These are phyloP conservation scores for Spilogale gracilis DNA, from an alignment of 2,113 vertebrate genomes.

Conservation along the genomic window DNA sequence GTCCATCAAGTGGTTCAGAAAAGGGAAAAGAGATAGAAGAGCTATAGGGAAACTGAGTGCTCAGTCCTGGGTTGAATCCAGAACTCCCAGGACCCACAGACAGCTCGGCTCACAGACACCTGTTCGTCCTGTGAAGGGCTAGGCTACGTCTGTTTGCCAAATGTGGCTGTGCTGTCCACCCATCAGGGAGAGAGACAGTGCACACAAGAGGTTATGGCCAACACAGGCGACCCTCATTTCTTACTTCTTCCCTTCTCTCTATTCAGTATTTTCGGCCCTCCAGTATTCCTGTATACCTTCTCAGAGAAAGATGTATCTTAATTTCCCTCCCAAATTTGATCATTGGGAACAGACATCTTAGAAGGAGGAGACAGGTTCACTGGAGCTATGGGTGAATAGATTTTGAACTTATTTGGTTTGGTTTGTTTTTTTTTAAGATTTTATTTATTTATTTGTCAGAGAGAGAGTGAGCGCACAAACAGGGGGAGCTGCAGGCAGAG, in stretches of 20 bases:
- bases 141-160: background rate
- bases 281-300: background rate
- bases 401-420: background rate
- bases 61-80: background rate
- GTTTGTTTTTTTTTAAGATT: background rate
- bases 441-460: background rate
- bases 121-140: background rate
- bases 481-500: background rate
- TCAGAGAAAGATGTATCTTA: background rate
- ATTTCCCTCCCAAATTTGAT: background rate
- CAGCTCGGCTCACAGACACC: background rate
- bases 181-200: background rate
- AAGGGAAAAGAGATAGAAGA: background rate
- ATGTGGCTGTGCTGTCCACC: background rate
- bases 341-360: background rate
- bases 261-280: background rate
- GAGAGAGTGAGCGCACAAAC: background rate
- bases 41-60: background rate
- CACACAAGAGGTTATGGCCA: accelerated
- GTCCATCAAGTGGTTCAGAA: background rate
- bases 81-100: background rate
- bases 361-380: background rate
- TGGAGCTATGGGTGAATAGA: background rate
- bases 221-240: background rate
- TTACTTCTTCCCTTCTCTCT: background rate